Evolutionary conservation across 2,888 invertebrate genomes (phyloP).

Genomic region (Apotomis turbidana): DNA sequence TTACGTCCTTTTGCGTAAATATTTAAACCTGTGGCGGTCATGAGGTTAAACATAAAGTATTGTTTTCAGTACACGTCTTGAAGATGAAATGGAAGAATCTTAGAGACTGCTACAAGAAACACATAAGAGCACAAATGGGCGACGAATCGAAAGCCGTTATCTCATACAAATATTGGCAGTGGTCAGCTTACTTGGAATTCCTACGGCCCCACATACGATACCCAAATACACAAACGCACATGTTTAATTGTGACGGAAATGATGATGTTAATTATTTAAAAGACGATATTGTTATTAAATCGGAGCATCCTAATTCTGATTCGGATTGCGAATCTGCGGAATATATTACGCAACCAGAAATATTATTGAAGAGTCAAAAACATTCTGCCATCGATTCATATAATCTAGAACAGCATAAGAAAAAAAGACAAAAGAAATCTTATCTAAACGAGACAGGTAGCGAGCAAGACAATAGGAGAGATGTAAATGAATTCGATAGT

Average conservation of each 20-base stretch:
- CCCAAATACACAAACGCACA: constrained; percentile 5
- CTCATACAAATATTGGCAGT: constrained; percentile 20
- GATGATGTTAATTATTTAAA: neutral
- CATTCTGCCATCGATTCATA: constrained; percentile 2
- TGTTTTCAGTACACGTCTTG: constrained; percentile 14
- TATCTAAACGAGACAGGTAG: neutral
- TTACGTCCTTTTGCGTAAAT: too few relatives aligned
- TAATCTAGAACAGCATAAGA: constrained; percentile 5
- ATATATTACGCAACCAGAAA: neutral
- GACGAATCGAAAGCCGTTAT: neutral
- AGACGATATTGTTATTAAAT: constrained; percentile 1
- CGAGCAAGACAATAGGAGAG: neutral
- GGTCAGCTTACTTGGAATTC: constrained; percentile 22
- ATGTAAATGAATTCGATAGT: constrained; percentile 2
- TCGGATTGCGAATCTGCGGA: neutral
- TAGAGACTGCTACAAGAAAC: constrained; percentile 20
- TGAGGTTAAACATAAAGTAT: too few relatives aligned
- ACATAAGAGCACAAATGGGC: constrained; percentile 5
- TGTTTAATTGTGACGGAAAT: neutral
- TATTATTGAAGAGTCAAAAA: neutral
- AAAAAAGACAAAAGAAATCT: constrained; percentile 4
- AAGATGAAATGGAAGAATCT: constrained; percentile 28
- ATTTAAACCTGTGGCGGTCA: too few relatives aligned
- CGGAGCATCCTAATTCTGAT: neutral
- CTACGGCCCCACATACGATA: constrained; percentile 5